phyloP scores from a whole-genome alignment of 2,888 invertebrate genomes.

The Ypsolopha scabrella region DNA sequence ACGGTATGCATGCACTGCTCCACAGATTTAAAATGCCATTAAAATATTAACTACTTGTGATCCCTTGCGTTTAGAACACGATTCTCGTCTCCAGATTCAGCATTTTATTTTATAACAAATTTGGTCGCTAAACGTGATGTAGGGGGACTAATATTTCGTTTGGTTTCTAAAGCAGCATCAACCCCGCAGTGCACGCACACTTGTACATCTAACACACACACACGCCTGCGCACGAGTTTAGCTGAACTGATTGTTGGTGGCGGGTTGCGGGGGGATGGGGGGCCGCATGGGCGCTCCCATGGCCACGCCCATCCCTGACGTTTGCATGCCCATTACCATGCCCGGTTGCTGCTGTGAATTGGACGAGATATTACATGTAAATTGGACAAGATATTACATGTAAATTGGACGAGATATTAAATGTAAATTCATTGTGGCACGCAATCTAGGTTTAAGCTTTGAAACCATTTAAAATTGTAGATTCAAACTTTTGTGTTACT shows the following conservation, averaged over 20 bases:
- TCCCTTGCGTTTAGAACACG: no score
- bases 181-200: no score
- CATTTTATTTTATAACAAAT: no score
- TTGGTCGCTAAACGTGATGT: no score
- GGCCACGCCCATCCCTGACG: conserved; percentile 49
- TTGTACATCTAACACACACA: no score
- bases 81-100: no score
- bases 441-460: not conserved
- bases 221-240: conserved; percentile 20
- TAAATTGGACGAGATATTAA: not conserved
- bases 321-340: conserved; percentile 62
- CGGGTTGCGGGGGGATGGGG: conserved; percentile 43
- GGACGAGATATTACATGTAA: not conserved
- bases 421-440: not conserved
- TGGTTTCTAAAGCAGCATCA: no score
- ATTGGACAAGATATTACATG: not conserved
- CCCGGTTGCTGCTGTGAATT: conserved; percentile 48
- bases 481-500: not conserved
- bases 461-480: not conserved
- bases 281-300: conserved; percentile 52
- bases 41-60: no score
- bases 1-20: no score
- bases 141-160: no score
- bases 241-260: conserved; percentile 54
- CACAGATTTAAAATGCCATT: no score